phyloP scores from a whole-genome alignment of 2,113 vertebrate species.

The Rousettus leschenaultii region DNA sequence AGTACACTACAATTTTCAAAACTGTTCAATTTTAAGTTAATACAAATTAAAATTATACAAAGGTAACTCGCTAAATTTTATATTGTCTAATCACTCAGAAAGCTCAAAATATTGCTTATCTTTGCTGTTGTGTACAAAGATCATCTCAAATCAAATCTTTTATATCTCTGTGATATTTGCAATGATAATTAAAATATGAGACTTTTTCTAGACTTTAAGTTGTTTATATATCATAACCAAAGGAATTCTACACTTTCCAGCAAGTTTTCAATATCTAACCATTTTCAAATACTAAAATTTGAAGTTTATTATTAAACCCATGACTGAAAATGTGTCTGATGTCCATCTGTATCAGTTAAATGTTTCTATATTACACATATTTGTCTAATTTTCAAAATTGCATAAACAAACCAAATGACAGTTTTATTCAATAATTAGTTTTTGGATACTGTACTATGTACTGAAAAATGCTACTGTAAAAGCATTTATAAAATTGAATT shows the following conservation, averaged over 20 bases:
- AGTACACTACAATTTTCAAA: background rate
- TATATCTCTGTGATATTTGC: background rate
- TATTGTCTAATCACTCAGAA: background rate
- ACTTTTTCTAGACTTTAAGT: conserved; percentile 5
- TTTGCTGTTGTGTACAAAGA: background rate
- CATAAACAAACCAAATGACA: background rate
- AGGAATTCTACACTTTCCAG: background rate
- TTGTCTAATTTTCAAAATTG: background rate
- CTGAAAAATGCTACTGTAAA: background rate
- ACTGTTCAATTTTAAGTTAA: conserved; percentile 29
- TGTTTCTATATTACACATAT: background rate
- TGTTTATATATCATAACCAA: background rate
- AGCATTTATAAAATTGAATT: background rate
- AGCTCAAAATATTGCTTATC: background rate
- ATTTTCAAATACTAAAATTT: conserved; percentile 28
- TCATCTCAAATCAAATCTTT: background rate
- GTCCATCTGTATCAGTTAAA: background rate
- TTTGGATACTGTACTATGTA: background rate
- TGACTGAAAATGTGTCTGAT: background rate
- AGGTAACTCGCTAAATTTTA: background rate
- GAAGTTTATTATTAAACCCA: background rate
- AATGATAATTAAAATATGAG: conserved; percentile 20
- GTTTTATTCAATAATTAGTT: background rate
- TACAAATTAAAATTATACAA: conserved; percentile 7
- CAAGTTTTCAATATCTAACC: background rate